Conservation (phyloP, 2,797 vertebrate species). For the Tragelaphus oryx region DNA sequence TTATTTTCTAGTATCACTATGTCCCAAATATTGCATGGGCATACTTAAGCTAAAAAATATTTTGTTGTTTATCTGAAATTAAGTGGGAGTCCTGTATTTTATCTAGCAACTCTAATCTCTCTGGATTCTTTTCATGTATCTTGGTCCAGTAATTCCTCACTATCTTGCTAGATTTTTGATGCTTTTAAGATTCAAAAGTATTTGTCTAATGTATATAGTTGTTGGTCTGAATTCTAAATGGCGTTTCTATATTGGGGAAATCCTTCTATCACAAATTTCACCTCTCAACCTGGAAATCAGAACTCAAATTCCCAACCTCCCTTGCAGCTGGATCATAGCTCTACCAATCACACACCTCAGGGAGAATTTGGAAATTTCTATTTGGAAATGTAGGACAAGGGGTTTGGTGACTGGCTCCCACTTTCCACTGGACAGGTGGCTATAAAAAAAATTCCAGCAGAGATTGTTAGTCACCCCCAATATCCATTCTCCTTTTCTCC, state of each 20-base stretch:
- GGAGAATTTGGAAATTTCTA: not conserved
- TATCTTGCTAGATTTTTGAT: not conserved
- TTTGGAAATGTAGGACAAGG: not conserved
- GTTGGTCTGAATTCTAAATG: not conserved
- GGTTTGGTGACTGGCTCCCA: not conserved
- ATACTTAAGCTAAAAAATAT: constrained; percentile 31
- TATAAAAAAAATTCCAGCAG: not conserved
- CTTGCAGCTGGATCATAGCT: constrained; percentile 4
- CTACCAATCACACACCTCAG: not conserved
- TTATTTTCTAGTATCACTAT: not conserved
- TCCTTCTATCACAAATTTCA: not conserved
- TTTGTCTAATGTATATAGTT: not conserved
- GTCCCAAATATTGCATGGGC: not conserved
- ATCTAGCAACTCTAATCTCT: not conserved
- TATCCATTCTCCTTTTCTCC: not conserved
- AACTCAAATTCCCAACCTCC: constrained; percentile 1
- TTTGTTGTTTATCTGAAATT: constrained; percentile 35
- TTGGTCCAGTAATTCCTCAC: not conserved
- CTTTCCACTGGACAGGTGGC: not conserved
- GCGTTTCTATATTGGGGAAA: not conserved
- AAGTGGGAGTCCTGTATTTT: not conserved
- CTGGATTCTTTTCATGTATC: not conserved
- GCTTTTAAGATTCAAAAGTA: constrained; percentile 30
- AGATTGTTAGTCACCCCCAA: not conserved
- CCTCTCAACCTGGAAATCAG: not conserved